Evolutionary conservation across 1,140 invertebrate genomes (phyloP).

Genomic region (Homarus americanus): DNA sequence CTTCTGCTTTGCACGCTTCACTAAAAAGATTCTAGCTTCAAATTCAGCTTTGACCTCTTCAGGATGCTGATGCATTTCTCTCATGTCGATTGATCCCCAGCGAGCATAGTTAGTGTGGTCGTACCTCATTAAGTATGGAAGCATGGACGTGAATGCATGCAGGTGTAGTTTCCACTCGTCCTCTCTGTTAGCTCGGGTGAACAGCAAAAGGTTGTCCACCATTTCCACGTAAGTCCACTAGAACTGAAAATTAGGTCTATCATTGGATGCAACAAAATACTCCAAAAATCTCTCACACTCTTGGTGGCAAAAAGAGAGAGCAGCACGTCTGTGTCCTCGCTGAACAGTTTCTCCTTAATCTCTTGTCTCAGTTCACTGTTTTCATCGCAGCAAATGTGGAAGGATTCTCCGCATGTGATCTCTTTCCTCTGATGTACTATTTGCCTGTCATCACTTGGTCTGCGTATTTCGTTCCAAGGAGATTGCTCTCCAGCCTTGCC

Average conservation of each 20-base stretch:
- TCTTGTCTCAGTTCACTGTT: too few species aligned
- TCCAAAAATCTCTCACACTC: not conserved
- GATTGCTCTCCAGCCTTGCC: too few species aligned
- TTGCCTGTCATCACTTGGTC: too few species aligned
- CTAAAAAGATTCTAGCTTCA: not conserved
- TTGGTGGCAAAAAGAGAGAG: too few species aligned
- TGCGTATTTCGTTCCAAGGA: too few species aligned
- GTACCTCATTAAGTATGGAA: constrained; percentile 30
- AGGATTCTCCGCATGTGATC: too few species aligned
- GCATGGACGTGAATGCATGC: constrained; percentile 9
- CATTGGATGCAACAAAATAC: constrained; percentile 10
- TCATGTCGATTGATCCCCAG: constrained; percentile 5
- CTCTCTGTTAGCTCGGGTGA: constrained; percentile 25
- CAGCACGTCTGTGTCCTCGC: too few species aligned
- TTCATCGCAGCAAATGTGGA: too few species aligned
- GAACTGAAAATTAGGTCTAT: constrained; percentile 13
- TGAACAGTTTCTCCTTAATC: too few species aligned
- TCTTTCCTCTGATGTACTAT: too few species aligned
- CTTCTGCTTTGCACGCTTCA: not conserved
- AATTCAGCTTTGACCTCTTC: not conserved
- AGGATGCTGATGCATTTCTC: constrained; percentile 25
- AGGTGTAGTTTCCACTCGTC: constrained; percentile 9
- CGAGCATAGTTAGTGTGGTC: constrained; percentile 27
- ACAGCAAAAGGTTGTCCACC: constrained; percentile 5
- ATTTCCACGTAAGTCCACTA: constrained; percentile 15